These are phyloP conservation scores for Sebastes flavidus DNA, from an alignment of 2,797 vertebrate species.

Conservation along the genomic window DNA sequence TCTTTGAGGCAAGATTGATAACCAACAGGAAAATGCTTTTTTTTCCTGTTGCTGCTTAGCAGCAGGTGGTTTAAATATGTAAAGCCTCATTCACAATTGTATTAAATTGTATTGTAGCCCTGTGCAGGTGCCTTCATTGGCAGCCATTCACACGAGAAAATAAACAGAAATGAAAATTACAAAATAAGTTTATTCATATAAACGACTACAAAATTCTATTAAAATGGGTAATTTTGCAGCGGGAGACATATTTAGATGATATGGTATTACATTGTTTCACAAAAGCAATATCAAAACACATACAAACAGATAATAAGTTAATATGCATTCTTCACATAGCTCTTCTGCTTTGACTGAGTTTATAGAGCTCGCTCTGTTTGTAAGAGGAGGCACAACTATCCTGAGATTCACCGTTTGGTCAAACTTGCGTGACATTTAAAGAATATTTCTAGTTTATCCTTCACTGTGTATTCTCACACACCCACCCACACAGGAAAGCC, in stretches of 20 bases:
- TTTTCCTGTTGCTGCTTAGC: background rate
- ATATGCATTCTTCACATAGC: slow-evolving; percentile 48
- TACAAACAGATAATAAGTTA: slow-evolving; percentile 52
- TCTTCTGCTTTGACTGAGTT: slow-evolving; percentile 45
- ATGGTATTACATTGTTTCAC: slow-evolving; percentile 58
- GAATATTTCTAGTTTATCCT: slow-evolving; percentile 29
- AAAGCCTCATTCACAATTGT: background rate
- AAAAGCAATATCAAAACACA: slow-evolving; percentile 75
- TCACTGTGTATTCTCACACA: slow-evolving; percentile 28
- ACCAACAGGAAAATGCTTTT: background rate
- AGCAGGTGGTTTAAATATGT: background rate
- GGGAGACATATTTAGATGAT: slow-evolving; percentile 46
- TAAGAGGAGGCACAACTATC: slow-evolving; percentile 65
- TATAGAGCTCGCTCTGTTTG: slow-evolving; percentile 45
- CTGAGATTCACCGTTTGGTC: slow-evolving; percentile 65
- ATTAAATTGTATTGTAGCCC: background rate
- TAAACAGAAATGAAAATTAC: slow-evolving; percentile 60
- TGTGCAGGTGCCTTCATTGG: background rate
- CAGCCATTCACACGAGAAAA: background rate
- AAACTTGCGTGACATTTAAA: slow-evolving; percentile 36
- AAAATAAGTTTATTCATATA: slow-evolving; percentile 79
- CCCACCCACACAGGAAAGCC: slow-evolving; percentile 48
- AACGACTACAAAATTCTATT: slow-evolving; percentile 75
- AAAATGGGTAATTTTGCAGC: slow-evolving; percentile 52
- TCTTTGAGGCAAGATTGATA: background rate